These are phyloP conservation scores for Orthosia incerta DNA, from an alignment of 2,888 invertebrate genomes.

Conservation along the genomic window DNA sequence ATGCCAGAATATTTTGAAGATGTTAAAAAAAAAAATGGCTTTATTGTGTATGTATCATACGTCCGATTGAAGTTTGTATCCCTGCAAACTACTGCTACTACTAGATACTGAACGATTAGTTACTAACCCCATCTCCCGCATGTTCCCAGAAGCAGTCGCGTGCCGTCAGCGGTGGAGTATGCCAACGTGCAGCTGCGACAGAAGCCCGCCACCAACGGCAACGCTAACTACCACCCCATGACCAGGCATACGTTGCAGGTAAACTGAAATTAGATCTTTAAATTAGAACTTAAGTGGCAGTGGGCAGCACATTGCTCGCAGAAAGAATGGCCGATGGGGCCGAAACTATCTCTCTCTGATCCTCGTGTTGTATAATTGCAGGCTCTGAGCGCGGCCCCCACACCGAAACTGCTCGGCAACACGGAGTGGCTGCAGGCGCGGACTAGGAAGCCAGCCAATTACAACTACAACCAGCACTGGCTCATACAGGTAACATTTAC, in stretches of 20 bases:
- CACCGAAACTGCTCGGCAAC: conserved; percentile 93
- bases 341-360: background rate
- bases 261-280: no score
- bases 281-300: no score
- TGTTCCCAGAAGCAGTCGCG: conserved; percentile 89
- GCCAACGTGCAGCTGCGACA: conserved; percentile 88
- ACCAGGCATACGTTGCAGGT: conserved; percentile 87
- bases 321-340: no score
- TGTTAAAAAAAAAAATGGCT: no score
- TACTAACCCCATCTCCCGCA: fast-evolving
- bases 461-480: conserved; percentile 96
- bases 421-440: conserved; percentile 94
- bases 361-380: conserved; percentile 63
- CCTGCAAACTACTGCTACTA: background rate
- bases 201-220: conserved; percentile 80
- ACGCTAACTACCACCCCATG: conserved; percentile 91
- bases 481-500: conserved; percentile 92
- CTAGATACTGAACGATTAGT: background rate
- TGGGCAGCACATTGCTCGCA: no score
- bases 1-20: no score
- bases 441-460: conserved; percentile 91
- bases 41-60: no score
- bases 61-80: no score
- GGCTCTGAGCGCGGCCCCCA: conserved; percentile 95
- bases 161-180: conserved; percentile 91